Evolutionary conservation across 2,113 vertebrate genomes (phyloP).

Genomic region (Elephas maximus): DNA sequence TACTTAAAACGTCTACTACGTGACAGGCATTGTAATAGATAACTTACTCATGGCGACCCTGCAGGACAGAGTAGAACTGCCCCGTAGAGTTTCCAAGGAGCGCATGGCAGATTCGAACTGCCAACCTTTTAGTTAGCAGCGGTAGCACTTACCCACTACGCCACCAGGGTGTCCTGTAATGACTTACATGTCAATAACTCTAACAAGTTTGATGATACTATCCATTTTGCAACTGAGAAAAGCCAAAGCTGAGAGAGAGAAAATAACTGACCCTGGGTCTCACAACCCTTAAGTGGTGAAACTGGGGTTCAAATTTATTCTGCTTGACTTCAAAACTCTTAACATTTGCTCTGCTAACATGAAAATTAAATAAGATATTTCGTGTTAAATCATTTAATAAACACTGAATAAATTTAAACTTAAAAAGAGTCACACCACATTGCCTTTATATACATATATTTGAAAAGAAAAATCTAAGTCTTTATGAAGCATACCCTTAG

Average conservation of each 20-base stretch:
- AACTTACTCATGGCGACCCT: background rate
- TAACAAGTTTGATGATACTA: background rate
- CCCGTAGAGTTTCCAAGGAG: too few relatives aligned
- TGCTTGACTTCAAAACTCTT: background rate
- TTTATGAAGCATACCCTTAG: background rate
- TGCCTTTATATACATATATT: background rate
- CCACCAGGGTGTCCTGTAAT: background rate
- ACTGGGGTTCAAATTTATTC: background rate
- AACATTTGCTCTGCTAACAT: background rate
- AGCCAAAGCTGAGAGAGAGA: conserved; percentile 6
- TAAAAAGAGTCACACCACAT: background rate
- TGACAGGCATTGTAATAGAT: background rate
- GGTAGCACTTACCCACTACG: too few relatives aligned
- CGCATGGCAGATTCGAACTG: too few relatives aligned
- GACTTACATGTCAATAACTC: background rate
- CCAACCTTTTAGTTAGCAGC: too few relatives aligned
- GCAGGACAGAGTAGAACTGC: too few relatives aligned
- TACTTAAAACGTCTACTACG: background rate
- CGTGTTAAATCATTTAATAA: conserved; percentile 17
- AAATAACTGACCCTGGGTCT: conserved; percentile 26
- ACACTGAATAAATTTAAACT: background rate
- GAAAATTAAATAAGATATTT: background rate
- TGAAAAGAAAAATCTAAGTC: conserved; percentile 26
- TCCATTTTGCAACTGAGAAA: conserved; percentile 24
- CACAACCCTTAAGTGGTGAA: background rate